These are phyloP conservation scores for Nothobranchius furzeri DNA, from an alignment of 2,113 vertebrate species.

Conservation along the genomic window DNA sequence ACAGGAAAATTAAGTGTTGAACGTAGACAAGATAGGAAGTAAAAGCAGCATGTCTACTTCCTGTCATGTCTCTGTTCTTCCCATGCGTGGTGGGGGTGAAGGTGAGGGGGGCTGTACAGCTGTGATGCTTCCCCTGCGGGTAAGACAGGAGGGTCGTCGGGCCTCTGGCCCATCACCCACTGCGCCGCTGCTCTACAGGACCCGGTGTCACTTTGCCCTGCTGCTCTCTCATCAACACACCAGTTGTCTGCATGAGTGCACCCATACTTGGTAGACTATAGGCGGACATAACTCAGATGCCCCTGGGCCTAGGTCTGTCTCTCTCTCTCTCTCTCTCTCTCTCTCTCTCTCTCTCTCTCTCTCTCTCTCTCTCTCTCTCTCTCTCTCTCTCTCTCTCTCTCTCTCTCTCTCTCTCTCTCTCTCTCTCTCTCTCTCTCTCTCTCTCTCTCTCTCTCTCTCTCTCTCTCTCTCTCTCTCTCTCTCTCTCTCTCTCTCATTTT, in stretches of 20 bases:
- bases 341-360: too few relatives aligned
- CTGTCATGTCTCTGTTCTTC: not conserved
- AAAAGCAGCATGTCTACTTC: not conserved
- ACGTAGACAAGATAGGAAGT: not conserved
- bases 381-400: too few relatives aligned
- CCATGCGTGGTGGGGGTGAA: not conserved
- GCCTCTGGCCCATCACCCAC: slow-evolving; percentile 17
- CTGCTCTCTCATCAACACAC: slow-evolving; percentile 22
- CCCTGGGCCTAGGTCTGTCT: slow-evolving; percentile 6
- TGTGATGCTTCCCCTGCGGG: slow-evolving; percentile 54
- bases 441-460: too few relatives aligned
- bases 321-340: too few relatives aligned
- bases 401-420: too few relatives aligned
- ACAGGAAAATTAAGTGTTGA: not conserved
- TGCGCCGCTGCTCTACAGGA: slow-evolving; percentile 25
- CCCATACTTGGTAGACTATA: not conserved
- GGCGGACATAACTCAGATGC: slow-evolving; percentile 33
- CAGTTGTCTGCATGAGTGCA: slow-evolving; percentile 14
- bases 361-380: too few relatives aligned
- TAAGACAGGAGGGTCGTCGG: slow-evolving; percentile 65
- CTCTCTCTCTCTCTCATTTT: too few relatives aligned
- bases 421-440: too few relatives aligned
- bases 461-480: too few relatives aligned
- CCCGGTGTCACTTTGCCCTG: not conserved
- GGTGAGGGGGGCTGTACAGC: slow-evolving; percentile 46